Conservation (phyloP, 2,113 vertebrate species). For the Psammodynastes pulverulentus region DNA sequence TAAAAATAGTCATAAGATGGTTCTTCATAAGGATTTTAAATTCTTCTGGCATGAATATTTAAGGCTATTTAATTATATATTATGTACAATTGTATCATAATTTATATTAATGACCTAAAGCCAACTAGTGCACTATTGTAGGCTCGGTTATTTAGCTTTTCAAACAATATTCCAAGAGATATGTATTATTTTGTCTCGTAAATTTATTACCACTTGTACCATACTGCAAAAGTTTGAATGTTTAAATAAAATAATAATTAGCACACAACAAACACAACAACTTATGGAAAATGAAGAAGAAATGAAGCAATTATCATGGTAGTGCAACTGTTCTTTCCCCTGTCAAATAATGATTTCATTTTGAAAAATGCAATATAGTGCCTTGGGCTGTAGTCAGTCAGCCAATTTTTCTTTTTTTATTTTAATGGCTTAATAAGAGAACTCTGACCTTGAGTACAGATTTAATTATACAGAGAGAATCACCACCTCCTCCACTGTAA, state of each 20-base stretch:
- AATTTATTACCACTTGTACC: constrained; percentile 1
- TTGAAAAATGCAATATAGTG: constrained; percentile 3
- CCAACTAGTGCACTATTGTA: neutral
- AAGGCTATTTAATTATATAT: neutral
- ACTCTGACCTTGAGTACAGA: constrained; percentile 21
- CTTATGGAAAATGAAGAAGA: neutral
- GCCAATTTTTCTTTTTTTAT: neutral
- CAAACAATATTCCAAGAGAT: neutral
- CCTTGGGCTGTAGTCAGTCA: constrained; percentile 11
- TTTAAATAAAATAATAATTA: constrained; percentile 43
- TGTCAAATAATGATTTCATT: constrained; percentile 30
- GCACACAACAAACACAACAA: constrained; percentile 18
- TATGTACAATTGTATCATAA: neutral
- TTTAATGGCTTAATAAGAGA: constrained; percentile 12
- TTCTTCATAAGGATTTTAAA: neutral
- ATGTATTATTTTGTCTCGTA: neutral
- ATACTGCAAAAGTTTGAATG: constrained; percentile 40
- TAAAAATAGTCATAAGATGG: neutral
- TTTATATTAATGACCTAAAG: neutral
- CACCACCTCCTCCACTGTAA: neutral
- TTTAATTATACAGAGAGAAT: constrained; percentile 38
- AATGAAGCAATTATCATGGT: constrained; percentile 25
- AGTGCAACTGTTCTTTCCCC: constrained; percentile 10
- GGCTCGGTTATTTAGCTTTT: neutral
- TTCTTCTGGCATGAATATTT: neutral